Evolutionary conservation across 2,797 vertebrate species (phyloP).

Genomic region (Tragelaphus oryx): DNA sequence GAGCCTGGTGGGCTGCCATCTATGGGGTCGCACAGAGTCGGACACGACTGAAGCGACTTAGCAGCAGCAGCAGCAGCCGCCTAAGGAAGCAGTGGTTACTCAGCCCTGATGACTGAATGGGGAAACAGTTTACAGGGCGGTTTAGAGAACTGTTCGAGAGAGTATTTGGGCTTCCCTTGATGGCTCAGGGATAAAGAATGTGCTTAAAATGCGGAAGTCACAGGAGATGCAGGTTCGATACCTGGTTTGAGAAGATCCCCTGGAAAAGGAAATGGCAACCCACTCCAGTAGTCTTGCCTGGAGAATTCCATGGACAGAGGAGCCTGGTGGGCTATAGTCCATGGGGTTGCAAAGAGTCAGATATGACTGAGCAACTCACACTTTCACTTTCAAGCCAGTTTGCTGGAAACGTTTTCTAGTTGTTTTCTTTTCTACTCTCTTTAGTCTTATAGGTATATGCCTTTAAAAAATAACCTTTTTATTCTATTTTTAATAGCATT

Average conservation of each 20-base stretch:
- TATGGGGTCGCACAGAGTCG: too few species aligned
- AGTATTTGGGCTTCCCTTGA: neutral
- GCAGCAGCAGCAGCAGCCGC: too few species aligned
- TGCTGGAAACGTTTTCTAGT: neutral
- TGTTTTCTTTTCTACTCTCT: neutral
- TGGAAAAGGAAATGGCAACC: neutral
- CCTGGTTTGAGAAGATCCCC: neutral
- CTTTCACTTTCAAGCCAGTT: neutral
- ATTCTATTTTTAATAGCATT: slow-evolving; percentile 34
- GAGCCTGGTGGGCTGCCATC: too few species aligned
- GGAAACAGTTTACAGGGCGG: neutral
- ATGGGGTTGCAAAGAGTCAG: neutral
- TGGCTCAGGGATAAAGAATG: neutral
- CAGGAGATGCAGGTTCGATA: neutral
- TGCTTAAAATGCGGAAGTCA: neutral
- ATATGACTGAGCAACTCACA: neutral
- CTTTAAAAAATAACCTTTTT: neutral
- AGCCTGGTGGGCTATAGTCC: neutral
- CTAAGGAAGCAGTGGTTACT: neutral
- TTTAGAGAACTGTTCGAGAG: neutral
- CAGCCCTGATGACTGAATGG: neutral
- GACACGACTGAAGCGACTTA: too few species aligned
- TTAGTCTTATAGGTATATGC: neutral
- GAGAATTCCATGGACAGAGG: neutral
- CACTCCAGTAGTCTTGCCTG: neutral